These are phyloP conservation scores for Gopherus flavomarginatus DNA, from an alignment of 2,113 vertebrate species.

Conservation along the genomic window DNA sequence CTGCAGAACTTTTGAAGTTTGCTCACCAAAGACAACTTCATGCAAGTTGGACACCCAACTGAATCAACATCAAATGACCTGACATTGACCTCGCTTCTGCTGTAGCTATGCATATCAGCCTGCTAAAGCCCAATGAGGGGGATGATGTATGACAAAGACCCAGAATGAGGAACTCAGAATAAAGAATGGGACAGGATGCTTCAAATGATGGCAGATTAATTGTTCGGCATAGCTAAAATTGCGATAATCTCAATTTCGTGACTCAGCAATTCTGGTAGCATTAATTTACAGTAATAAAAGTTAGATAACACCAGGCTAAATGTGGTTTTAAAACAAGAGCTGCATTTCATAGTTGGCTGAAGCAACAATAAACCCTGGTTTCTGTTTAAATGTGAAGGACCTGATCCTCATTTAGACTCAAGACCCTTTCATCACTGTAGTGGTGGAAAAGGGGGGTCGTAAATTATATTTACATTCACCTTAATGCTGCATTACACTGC, in stretches of 20 bases:
- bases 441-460: background rate
- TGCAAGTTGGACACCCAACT: background rate
- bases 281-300: constrained; percentile 34
- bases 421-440: background rate
- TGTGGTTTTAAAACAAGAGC: constrained; percentile 28
- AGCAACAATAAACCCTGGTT: background rate
- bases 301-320: constrained; percentile 37
- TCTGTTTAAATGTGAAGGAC: constrained; percentile 25
- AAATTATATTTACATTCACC: background rate
- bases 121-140: background rate
- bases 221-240: constrained; percentile 49
- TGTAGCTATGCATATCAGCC: background rate
- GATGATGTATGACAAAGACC: background rate
- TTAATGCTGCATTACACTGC: background rate
- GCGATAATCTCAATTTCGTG: constrained; percentile 39
- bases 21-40: background rate
- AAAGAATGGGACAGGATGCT: background rate
- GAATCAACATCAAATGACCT: background rate
- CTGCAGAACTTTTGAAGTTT: background rate
- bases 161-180: background rate
- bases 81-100: background rate
- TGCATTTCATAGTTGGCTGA: constrained; percentile 39
- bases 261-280: constrained; percentile 49
- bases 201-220: constrained; percentile 48
- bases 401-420: constrained; percentile 19